A percentile compares a stretch with the other conserved stretches of the same genome.
Evolutionary conservation across 1,140 invertebrate genomes (phyloP).

Genomic region (Procambarus virginalis): DNA sequence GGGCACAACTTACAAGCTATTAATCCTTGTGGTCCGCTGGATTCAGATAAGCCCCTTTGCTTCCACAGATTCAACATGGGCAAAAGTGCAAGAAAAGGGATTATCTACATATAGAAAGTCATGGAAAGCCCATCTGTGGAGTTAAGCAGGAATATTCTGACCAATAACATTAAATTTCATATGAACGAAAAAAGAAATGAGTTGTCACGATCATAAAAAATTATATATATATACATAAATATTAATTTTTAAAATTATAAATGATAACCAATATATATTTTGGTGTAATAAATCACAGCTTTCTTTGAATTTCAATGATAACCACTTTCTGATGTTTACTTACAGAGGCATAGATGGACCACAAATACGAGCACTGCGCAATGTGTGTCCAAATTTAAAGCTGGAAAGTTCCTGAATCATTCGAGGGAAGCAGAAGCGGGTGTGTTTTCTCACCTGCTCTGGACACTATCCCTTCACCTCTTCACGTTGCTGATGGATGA

Average conservation of each 20-base stretch:
- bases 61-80: neutral
- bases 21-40: slow-evolving; percentile 43
- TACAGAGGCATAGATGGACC: neutral
- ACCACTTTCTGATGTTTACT: neutral
- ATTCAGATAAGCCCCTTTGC: neutral
- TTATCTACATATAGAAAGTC: neutral
- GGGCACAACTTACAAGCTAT: slow-evolving; percentile 44
- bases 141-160: slow-evolving; percentile 2
- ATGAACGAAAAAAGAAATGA: neutral
- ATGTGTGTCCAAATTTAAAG: neutral
- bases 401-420: neutral
- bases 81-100: slow-evolving; percentile 11
- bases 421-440: neutral
- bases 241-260: neutral
- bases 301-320: neutral
- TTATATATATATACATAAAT: neutral
- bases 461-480: neutral
- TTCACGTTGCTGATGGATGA: neutral
- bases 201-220: neutral
- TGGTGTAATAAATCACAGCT: neutral
- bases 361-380: neutral
- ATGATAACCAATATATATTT: neutral
- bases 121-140: neutral
- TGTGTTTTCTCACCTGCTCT: neutral
- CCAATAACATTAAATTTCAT: neutral